Base-by-base conservation (phyloP, 1,140 invertebrate genomes). In the Pogonomyrmex barbatus region DNA sequence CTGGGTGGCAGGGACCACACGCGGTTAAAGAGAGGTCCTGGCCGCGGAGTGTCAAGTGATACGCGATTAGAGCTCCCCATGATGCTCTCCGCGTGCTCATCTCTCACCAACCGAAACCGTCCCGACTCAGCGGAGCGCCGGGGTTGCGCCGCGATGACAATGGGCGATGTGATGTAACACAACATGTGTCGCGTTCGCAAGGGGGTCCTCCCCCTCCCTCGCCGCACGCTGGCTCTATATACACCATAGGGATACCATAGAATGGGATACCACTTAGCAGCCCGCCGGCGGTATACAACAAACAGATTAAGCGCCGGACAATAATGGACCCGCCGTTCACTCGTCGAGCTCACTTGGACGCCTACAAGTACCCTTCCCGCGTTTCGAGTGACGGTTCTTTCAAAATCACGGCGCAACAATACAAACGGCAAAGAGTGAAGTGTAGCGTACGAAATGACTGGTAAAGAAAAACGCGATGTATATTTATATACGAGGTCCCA, bases 201-300 rank as follows among this genome's bases (percentile, higher is more conserved):
- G 82, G 83, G 62, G 85, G 83, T 56, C 39, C 58, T 33, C 45
- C 12, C 56, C 24, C 68, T 70, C 77, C 60, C 58, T 77, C 39
- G 79, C 60, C 81, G 73, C 24, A 42, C 47, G 62, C 85, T 56
- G 45, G n/a, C 54, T 52, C 75, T 67, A 67, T 50, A 56, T 85
- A 65, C 89, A 54, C 58, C 86, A 84, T 86, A 87, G 88, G 81
- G 87, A 56, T 84, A 81, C 71, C 71, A 76, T 91, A 91, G 91
- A 92, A 93, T 89, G 92, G 92, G 90, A 92, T 92, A 94, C 94
- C 93, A 95, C 94, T 94, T 95, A 94, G 93, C 93, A 95, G 94
- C 91, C 92, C 91, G 90, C 88, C 89, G 86, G 89, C 90, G 91
- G 93, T 94, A 88, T 94, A 94, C 94, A 94, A 94, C 94, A 95